phyloP scores from a whole-genome alignment of 2,113 vertebrate genomes.

The Dicentrarchus labrax region DNA sequence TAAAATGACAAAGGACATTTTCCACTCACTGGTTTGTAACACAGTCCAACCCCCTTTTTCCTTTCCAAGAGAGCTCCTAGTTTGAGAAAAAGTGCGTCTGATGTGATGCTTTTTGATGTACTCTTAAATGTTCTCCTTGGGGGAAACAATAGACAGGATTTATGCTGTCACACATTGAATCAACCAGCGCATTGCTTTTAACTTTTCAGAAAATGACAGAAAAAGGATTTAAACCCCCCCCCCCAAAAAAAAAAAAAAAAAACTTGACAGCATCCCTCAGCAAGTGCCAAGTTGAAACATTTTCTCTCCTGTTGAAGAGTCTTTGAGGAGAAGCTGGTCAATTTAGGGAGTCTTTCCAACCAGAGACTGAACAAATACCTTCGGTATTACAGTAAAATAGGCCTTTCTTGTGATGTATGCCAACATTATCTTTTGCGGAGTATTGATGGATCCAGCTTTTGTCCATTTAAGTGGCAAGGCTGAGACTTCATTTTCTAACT shows the following conservation, averaged over 20 bases:
- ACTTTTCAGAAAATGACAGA: conserved; percentile 30
- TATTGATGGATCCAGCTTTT: conserved; percentile 59
- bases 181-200: conserved; percentile 49
- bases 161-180: conserved; percentile 49
- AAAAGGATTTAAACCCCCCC: neutral
- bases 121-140: conserved; percentile 38
- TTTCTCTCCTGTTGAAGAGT: neutral
- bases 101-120: conserved; percentile 47
- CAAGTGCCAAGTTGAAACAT: conserved; percentile 12
- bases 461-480: conserved; percentile 41
- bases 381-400: conserved; percentile 1
- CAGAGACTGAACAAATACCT: conserved; percentile 2
- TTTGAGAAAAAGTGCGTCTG: conserved; percentile 34
- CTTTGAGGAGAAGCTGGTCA: conserved; percentile 32
- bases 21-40: conserved; percentile 63
- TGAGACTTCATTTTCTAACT: conserved; percentile 64
- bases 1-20: conserved; percentile 72
- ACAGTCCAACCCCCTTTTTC: conserved; percentile 28
- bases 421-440: conserved; percentile 46
- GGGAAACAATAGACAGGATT: conserved; percentile 51
- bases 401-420: conserved; percentile 49
- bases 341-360: conserved; percentile 29
- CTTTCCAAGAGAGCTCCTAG: conserved; percentile 14
- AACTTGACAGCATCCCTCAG: conserved; percentile 21
- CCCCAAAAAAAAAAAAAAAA: too few species aligned